phyloP scores from a whole-genome alignment of 2,113 vertebrate species.

The Ceyx melanurus region DNA sequence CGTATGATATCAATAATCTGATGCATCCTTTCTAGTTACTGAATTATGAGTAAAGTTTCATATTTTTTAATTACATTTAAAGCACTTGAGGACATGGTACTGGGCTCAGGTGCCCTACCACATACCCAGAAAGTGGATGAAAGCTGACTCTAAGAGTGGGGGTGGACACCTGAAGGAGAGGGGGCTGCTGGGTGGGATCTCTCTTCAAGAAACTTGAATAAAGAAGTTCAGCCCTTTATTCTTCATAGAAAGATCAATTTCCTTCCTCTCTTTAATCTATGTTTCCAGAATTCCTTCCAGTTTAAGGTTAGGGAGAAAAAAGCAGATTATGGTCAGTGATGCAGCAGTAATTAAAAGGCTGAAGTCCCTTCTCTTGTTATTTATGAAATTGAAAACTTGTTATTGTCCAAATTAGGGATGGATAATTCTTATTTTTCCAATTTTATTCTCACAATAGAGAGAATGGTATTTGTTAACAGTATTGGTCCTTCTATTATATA shows the following conservation, averaged over 20 bases:
- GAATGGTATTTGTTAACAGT: not conserved
- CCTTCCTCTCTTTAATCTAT: not conserved
- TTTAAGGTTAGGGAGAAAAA: not conserved
- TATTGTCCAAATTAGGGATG: not conserved
- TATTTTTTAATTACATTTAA: not conserved
- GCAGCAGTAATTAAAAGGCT: not conserved
- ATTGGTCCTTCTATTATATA: not conserved
- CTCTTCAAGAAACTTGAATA: not conserved
- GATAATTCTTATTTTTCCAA: not conserved
- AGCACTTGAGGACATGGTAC: not conserved
- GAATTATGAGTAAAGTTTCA: not conserved
- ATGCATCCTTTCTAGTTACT: rapidly evolving
- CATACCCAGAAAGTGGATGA: not conserved
- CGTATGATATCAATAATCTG: rapidly evolving
- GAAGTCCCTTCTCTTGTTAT: not conserved
- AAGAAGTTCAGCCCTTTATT: not conserved
- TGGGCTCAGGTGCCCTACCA: not conserved
- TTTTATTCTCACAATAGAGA: not conserved
- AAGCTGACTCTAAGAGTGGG: not conserved
- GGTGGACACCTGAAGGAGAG: not conserved
- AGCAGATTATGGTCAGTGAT: not conserved
- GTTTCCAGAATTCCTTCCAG: not conserved
- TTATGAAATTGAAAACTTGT: not conserved
- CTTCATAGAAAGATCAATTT: not conserved
- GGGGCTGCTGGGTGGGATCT: rapidly evolving